A percentile compares a stretch with the other conserved stretches of the same genome.
Evolutionary conservation across 1,140 invertebrate species (phyloP).

Genomic region (Caerostris darwini): DNA sequence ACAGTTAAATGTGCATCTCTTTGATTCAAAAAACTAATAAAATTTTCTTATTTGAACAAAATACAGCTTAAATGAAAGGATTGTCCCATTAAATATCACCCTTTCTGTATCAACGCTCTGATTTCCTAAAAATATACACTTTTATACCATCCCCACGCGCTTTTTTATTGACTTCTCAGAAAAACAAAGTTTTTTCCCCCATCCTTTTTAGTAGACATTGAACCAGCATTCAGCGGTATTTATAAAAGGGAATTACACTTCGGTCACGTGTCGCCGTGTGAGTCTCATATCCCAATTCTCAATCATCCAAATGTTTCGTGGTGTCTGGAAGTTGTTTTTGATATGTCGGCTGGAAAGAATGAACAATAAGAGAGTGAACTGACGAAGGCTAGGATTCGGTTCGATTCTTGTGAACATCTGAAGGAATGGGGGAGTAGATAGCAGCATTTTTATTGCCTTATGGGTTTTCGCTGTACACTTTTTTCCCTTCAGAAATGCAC

Average conservation of each 20-base stretch:
- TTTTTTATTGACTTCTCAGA: neutral
- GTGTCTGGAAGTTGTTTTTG: constrained; percentile 39
- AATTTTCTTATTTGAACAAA: too few relatives aligned
- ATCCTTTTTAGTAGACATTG: neutral
- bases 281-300: constrained; percentile 25
- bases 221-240: constrained; percentile 10
- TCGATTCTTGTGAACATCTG: constrained; percentile 3
- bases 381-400: neutral
- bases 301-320: constrained; percentile 23
- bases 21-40: too few relatives aligned
- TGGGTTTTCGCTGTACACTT: neutral
- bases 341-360: constrained; percentile 35
- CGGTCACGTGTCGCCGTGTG: neutral
- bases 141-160: neutral
- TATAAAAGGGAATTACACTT: constrained; percentile 26
- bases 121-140: neutral
- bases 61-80: too few relatives aligned
- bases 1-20: too few relatives aligned
- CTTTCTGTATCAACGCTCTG: too few relatives aligned
- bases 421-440: neutral
- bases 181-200: neutral
- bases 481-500: neutral
- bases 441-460: constrained; percentile 13
- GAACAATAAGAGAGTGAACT: constrained; percentile 25
- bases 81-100: too few relatives aligned